Evolutionary conservation across 2,888 invertebrate genomes (phyloP), one percentile per base, ranked within the genome.

Genomic region (Drosophila robusta): DNA sequence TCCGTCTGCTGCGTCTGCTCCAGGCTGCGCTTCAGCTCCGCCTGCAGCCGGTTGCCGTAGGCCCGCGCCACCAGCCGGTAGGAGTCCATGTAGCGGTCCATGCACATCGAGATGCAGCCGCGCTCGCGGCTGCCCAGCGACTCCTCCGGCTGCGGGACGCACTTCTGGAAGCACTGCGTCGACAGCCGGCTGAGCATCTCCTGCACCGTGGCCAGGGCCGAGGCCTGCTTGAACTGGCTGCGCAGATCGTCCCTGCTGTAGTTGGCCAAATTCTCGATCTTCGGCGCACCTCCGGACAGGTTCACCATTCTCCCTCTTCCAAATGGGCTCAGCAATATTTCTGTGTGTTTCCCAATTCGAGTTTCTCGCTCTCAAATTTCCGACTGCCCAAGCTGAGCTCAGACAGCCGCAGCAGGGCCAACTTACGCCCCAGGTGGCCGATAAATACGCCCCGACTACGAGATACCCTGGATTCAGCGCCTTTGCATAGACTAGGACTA

Each of bases 61-160:
- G 69, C 36, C 0, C 42, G 55, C 3, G 68, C 67, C 45, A 61
- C 69, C 36, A 69, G 8, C 4, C 51, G 56, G 22, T 61, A 61
- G 11, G 69, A 70, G 12, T 70, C 69, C 45, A 55, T 41, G 9
- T 55, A 70, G 5, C 69, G 46, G 29, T 70, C 69, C 55, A 56
- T 54, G 22, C 69, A 66, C 29, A 67, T 16, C 4, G 32, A 12
- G 9, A 69, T 67, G 60, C 69, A 69, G 4, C 26, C 16, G 9
- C 46, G 22, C 14, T 69, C 67, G 7, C 22, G 16, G 2, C 39
- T 47, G 4, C 32, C 12, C 34, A 70, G 16, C 9, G 55, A 29
- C 1, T 51, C 39, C 36, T 54, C 11, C n/a, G 68, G 68, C 5
- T 18, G 29, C 5, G 16, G 8, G 18, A 69, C 47, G 29, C 69